phyloP scores from a whole-genome alignment of 2,888 invertebrate species.

The Leucozona laternaria region DNA sequence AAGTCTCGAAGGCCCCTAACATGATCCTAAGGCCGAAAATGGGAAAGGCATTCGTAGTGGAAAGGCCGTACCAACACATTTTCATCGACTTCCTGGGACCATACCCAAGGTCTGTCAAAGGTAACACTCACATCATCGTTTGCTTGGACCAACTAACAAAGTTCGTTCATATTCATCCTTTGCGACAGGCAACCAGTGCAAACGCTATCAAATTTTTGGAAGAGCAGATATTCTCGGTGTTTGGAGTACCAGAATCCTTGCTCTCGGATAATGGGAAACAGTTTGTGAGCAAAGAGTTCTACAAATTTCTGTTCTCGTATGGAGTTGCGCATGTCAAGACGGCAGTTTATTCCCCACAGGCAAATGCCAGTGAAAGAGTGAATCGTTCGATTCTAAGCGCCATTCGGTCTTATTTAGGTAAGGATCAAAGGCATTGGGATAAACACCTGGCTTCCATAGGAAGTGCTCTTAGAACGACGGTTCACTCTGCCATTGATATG shows the following conservation, averaged over 20 bases:
- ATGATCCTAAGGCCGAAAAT: no score
- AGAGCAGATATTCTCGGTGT: not conserved
- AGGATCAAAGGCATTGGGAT: not conserved
- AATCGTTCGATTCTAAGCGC: conserved; percentile 3
- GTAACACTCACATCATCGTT: not conserved
- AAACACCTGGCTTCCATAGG: not conserved
- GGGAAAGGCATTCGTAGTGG: not conserved
- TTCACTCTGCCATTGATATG: not conserved
- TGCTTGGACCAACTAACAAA: conserved; percentile 8
- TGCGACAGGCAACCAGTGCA: not conserved
- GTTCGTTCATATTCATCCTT: not conserved
- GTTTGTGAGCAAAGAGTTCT: not conserved
- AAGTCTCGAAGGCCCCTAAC: no score
- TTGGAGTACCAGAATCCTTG: conserved; percentile 1
- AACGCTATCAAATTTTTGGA: not conserved
- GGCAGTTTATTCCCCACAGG: no score
- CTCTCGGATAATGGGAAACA: conserved; percentile 2
- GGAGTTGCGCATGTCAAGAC: no score
- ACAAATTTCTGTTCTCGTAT: no score
- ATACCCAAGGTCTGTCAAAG: not conserved
- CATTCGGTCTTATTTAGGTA: not conserved
- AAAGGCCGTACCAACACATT: not conserved
- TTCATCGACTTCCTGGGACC: not conserved
- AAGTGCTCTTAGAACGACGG: no score
- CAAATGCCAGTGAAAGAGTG: conserved; percentile 23